phyloP scores from a whole-genome alignment of 2,113 vertebrate species.

The Nothobranchius furzeri region DNA sequence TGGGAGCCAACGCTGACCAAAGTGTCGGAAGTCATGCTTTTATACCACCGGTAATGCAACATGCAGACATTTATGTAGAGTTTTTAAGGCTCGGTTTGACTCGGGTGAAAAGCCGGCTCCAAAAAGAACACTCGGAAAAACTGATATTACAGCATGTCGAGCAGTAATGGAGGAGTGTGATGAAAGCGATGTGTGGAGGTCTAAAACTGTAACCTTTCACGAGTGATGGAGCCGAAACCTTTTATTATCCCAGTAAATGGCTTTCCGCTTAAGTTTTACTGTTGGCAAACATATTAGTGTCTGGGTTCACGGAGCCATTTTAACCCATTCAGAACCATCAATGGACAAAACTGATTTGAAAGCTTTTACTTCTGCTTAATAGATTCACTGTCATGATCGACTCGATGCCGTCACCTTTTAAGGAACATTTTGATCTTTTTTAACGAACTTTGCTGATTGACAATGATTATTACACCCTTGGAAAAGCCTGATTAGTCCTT shows the following conservation, averaged over 20 bases:
- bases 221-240: slow-evolving; percentile 2
- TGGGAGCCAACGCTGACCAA: slow-evolving; percentile 17
- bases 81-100: slow-evolving; percentile 17
- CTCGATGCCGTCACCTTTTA: background rate
- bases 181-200: slow-evolving; percentile 8
- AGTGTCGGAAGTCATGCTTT: slow-evolving; percentile 12
- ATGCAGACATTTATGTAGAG: slow-evolving; percentile 3
- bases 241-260: slow-evolving; percentile 3
- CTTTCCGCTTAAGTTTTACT: background rate
- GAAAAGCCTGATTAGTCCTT: too few relatives aligned
- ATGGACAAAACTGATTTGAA: too few relatives aligned
- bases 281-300: background rate
- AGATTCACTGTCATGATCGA: background rate
- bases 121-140: slow-evolving; percentile 23
- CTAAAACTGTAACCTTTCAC: slow-evolving; percentile 9
- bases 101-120: slow-evolving; percentile 1
- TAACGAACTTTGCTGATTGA: too few relatives aligned
- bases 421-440: background rate
- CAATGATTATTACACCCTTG: too few relatives aligned
- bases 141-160: slow-evolving; percentile 3
- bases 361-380: background rate
- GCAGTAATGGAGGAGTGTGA: slow-evolving; percentile 7
- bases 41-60: slow-evolving; percentile 3
- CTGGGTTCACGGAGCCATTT: background rate
- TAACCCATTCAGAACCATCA: background rate